Conservation (phyloP, 2,113 vertebrate species). For the Sceloporus tristichus region DNA sequence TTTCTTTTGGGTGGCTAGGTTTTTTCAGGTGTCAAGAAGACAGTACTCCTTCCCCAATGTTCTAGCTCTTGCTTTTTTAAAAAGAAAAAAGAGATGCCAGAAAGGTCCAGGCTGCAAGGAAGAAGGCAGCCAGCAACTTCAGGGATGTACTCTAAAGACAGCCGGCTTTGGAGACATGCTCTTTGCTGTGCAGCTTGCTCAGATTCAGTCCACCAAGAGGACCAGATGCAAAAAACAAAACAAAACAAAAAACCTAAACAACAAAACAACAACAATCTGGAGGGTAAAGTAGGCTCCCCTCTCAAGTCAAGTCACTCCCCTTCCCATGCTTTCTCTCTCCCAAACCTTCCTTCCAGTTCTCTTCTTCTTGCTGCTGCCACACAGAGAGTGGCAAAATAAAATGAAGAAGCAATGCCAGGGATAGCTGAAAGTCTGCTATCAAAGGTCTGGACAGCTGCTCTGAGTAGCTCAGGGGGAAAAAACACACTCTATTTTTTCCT, state of each 20-base stretch:
- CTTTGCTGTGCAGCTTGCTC: neutral
- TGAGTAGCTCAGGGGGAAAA: neutral
- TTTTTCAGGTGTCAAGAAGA: neutral
- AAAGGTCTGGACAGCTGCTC: neutral
- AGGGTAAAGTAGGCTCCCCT: neutral
- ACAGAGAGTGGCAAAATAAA: neutral
- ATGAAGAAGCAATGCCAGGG: neutral
- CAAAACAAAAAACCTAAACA: neutral
- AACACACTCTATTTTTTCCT: neutral
- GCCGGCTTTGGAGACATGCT: neutral
- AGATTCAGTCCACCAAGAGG: neutral
- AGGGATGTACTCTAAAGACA: too few relatives aligned
- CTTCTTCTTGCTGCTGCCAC: neutral
- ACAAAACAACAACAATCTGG: too few relatives aligned
- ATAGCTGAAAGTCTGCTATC: neutral
- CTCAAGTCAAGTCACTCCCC: neutral
- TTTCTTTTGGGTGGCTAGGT: neutral
- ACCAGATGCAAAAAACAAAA: neutral
- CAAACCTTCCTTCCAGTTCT: neutral
- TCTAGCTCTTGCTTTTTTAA: too few relatives aligned
- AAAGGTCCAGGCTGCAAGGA: too few relatives aligned
- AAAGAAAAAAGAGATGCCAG: neutral
- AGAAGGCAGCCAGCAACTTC: too few relatives aligned
- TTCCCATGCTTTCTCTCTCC: neutral
- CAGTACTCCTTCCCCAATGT: too few relatives aligned